Base-by-base conservation (phyloP, 2,797 vertebrate genomes). In the Propithecus deckenii region DNA sequence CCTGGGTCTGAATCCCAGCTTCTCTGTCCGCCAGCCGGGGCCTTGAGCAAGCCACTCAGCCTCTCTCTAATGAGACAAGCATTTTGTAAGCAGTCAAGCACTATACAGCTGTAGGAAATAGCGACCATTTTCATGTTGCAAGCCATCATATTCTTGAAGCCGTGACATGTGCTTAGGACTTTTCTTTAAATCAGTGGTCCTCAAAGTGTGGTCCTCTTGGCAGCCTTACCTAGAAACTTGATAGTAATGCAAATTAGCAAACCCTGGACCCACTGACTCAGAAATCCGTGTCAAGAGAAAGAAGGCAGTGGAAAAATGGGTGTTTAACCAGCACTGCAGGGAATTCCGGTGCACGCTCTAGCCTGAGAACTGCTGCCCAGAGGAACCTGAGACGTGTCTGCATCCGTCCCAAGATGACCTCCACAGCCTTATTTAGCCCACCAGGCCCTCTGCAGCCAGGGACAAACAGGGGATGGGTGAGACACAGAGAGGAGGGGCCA, bases 121-220 rank as follows among this genome's bases (percentile, higher is more conserved):
- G n/a, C 22, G 43, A 67, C 63, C 59, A 76, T 78, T 59, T 57
- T 86, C 86, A 57, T 50, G 0, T 7, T 28, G 50, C 43, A 93
- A 83, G 32, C 50, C 78, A 80, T 84, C 67, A 7, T 15, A 72
- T 41, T 55, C 88, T 95, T 79, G 14, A 92, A 91, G 88, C 23
- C 30, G 7, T 15, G 72, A 50, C 46, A 59, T 46, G 23, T n/a
- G 63, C 35, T 23, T 23, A 30, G 9, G 61, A 65, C 83, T 72
- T 32, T 94, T 52, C 74, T 50, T 93, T 55, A 75, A 86, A 87
- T 30, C 52, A 18, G 28, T 32, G 52, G 28, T 74, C 55, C 43
- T 85, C 80, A n/a, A 61, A 71, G 43, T 46, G 2, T 35, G 41
- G 52, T 43, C 30, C 50, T 46, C 52, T 92, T 48, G 72, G 30